Evolutionary conservation across 2,113 vertebrate genomes (phyloP).

Genomic region (Theristicus caerulescens): DNA sequence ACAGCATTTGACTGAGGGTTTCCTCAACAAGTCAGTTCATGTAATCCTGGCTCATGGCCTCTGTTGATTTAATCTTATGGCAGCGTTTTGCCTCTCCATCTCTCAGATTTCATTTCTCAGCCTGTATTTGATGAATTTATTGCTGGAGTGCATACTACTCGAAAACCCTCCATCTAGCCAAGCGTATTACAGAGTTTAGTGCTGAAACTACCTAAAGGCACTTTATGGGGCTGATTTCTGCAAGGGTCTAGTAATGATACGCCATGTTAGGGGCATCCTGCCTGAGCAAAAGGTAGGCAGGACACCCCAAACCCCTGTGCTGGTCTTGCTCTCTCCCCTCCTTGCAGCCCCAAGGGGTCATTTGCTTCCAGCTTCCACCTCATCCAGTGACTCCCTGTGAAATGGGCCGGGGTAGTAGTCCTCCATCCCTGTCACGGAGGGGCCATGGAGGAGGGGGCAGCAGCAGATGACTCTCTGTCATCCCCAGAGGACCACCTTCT

Average conservation of each 20-base stretch:
- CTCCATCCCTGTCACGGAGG: not conserved
- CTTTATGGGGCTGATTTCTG: not conserved
- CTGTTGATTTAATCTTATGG: rapidly evolving
- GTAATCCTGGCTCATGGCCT: not conserved
- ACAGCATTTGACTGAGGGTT: not conserved
- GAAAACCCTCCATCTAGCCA: not conserved
- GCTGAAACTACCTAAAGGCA: not conserved
- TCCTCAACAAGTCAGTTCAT: not conserved
- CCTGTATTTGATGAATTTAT: not conserved
- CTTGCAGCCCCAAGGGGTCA: not conserved
- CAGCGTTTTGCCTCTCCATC: not conserved
- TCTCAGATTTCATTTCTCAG: not conserved
- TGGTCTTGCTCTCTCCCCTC: not conserved
- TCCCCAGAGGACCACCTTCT: not conserved
- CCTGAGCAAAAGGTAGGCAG: not conserved
- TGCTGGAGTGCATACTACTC: not conserved
- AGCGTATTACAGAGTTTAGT: not conserved
- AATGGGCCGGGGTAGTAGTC: rapidly evolving
- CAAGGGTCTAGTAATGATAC: not conserved
- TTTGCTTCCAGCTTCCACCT: not conserved
- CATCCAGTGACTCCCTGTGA: not conserved
- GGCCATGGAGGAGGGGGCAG: rapidly evolving
- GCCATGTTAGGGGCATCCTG: not conserved
- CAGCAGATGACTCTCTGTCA: not conserved
- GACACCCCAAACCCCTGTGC: not conserved